Evolutionary conservation across 2,113 vertebrate species (phyloP).

Genomic region (Odocoileus hemionus): DNA sequence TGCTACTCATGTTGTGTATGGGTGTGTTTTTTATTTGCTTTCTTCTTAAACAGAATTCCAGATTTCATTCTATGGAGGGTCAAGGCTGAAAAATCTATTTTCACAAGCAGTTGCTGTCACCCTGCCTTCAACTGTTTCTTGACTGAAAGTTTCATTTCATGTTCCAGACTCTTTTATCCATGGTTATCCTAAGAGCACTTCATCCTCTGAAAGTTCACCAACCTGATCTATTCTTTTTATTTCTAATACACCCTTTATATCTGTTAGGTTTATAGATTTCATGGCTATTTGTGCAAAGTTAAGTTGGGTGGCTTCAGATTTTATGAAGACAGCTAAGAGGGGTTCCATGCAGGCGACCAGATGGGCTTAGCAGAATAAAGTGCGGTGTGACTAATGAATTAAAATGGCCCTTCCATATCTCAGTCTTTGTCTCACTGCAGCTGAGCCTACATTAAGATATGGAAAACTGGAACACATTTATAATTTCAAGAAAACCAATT

Average conservation of each 20-base stretch:
- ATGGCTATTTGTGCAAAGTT: slow-evolving; percentile 77
- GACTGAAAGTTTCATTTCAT: slow-evolving; percentile 71
- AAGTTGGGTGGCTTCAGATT: slow-evolving; percentile 75
- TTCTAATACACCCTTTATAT: slow-evolving; percentile 69
- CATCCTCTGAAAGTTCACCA: slow-evolving; percentile 67
- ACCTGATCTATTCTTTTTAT: slow-evolving; percentile 69
- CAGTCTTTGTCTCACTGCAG: slow-evolving; percentile 72
- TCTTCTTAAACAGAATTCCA: slow-evolving; percentile 46
- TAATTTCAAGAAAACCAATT: slow-evolving; percentile 65
- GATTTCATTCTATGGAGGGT: not conserved
- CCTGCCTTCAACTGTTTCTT: slow-evolving; percentile 54
- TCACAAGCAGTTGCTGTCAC: slow-evolving; percentile 41
- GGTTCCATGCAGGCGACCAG: slow-evolving; percentile 68
- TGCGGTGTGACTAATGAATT: slow-evolving; percentile 87
- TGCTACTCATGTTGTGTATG: not conserved
- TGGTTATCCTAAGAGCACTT: slow-evolving; percentile 56
- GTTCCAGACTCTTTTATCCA: slow-evolving; percentile 70
- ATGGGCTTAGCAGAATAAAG: slow-evolving; percentile 74
- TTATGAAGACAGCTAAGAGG: slow-evolving; percentile 71
- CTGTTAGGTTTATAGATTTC: slow-evolving; percentile 79
- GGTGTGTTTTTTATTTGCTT: not conserved
- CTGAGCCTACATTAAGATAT: slow-evolving; percentile 73
- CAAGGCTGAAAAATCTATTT: slow-evolving; percentile 52
- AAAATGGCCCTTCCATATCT: slow-evolving; percentile 67
- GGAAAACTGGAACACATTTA: slow-evolving; percentile 62